Conservation (phyloP, 2,113 vertebrate genomes). For the Haplotaxodon microlepis region DNA sequence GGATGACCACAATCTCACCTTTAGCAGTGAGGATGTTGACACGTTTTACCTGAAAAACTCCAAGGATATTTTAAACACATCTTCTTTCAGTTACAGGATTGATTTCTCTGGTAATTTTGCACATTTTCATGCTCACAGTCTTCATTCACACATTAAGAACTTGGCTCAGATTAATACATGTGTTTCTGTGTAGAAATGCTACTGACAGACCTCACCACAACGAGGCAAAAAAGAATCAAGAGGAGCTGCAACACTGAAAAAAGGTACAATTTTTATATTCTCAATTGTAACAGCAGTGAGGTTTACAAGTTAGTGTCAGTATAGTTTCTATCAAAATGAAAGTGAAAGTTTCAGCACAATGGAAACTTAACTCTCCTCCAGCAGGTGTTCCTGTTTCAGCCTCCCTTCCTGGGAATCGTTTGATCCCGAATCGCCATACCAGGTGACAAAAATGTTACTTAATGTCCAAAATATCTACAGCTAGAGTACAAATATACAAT, state of each 20-base stretch:
- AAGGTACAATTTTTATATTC: neutral
- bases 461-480: neutral
- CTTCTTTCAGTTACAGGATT: neutral
- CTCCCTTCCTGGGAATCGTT: slow-evolving; percentile 29
- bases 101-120: slow-evolving; percentile 37
- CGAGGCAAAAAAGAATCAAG: neutral
- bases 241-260: neutral
- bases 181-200: neutral
- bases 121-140: neutral
- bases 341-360: slow-evolving; percentile 23
- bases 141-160: neutral
- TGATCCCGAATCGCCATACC: neutral
- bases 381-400: slow-evolving; percentile 38
- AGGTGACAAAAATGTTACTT: neutral
- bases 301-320: neutral
- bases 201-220: neutral
- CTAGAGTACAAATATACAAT: neutral
- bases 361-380: neutral
- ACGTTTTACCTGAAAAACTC: neutral
- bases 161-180: neutral
- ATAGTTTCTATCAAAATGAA: slow-evolving; percentile 10
- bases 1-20: neutral
- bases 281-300: rapidly evolving
- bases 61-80: neutral
- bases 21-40: slow-evolving; percentile 17